Conservation (phyloP, 2,113 vertebrate genomes). For the Callipepla squamata region DNA sequence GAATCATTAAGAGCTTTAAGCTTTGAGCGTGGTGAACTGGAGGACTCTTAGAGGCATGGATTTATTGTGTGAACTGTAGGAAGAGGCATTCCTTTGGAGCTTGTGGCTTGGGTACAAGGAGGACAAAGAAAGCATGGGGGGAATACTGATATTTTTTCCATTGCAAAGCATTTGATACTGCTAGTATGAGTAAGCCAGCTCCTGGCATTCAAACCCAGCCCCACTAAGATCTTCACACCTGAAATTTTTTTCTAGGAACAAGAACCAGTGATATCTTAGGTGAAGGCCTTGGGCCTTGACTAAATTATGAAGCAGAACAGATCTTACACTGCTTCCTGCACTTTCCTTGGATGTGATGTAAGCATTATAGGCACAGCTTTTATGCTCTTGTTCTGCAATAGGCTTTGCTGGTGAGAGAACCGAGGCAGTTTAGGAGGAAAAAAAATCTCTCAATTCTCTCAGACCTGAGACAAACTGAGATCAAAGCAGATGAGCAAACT, state of each 20-base stretch:
- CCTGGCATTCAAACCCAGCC: not conserved
- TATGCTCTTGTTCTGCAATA: not conserved
- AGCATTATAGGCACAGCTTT: not conserved
- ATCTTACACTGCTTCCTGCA: not conserved
- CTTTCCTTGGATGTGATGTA: not conserved
- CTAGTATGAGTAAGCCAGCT: not conserved
- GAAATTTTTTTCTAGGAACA: not conserved
- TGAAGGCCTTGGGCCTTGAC: not conserved
- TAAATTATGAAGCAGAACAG: not conserved
- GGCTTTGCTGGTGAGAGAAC: not conserved
- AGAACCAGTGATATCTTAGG: accelerated
- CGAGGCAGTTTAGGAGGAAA: not conserved
- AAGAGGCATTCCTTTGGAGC: not conserved
- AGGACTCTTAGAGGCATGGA: not conserved
- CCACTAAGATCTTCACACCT: not conserved
- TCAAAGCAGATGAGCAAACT: not conserved
- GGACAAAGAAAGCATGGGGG: accelerated
- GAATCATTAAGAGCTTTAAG: not conserved
- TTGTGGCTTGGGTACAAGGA: not conserved
- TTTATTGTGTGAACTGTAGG: not conserved
- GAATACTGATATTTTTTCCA: not conserved
- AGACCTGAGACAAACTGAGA: not conserved
- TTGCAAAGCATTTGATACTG: not conserved
- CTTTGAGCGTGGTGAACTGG: not conserved
- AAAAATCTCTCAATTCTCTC: not conserved